Conservation (phyloP, 2,888 invertebrate genomes). For the Gandaritis pyraliata region DNA sequence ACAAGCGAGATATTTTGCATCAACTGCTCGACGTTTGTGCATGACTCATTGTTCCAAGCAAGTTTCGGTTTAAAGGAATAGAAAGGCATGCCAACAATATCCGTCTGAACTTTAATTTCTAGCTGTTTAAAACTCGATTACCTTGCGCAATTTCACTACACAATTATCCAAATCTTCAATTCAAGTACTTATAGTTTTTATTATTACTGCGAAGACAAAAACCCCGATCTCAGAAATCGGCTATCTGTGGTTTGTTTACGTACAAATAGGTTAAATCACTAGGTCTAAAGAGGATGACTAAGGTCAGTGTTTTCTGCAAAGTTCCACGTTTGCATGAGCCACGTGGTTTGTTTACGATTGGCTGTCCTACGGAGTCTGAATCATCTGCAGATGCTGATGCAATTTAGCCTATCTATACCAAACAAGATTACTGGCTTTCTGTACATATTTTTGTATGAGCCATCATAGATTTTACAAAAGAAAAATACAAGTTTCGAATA, state of each 20-base stretch:
- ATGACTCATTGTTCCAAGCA: conserved; percentile 38
- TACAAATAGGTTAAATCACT: too few relatives aligned
- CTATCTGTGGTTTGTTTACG: not conserved
- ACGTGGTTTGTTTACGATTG: conserved; percentile 12
- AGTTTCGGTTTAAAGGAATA: conserved; percentile 36
- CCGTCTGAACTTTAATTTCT: conserved; percentile 7
- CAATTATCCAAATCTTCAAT: not conserved
- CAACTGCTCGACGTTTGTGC: conserved; percentile 10
- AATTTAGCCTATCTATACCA: not conserved
- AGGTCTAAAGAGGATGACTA: too few relatives aligned
- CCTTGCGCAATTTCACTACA: conserved; percentile 17
- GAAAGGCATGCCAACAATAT: conserved; percentile 38
- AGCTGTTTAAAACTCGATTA: conserved; percentile 3
- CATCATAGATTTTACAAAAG: too few relatives aligned
- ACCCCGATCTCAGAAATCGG: not conserved
- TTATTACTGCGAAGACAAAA: too few relatives aligned
- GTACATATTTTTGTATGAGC: too few relatives aligned
- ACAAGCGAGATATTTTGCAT: conserved; percentile 18
- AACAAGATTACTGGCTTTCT: too few relatives aligned
- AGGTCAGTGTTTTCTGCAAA: conserved; percentile 5
- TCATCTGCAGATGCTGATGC: conserved; percentile 9
- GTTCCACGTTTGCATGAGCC: conserved; percentile 4
- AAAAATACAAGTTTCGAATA: not conserved
- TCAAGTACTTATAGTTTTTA: too few relatives aligned
- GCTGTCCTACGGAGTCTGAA: conserved; percentile 7